Conservation (phyloP, 1,140 invertebrate genomes). For the Drosophila ficusphila region DNA sequence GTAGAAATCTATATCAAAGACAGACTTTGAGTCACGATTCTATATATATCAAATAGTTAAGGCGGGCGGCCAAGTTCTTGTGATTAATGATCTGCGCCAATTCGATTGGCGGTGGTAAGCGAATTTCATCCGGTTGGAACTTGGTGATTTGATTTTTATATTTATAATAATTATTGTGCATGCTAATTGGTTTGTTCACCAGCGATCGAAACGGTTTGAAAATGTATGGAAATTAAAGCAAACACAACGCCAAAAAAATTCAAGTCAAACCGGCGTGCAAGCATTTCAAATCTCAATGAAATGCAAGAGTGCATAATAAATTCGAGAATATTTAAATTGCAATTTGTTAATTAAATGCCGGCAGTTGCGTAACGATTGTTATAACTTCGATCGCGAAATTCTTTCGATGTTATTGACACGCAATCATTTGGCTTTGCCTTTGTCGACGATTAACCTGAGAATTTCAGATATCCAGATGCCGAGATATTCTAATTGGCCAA, state of each 20-base stretch:
- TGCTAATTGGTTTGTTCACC: slow-evolving; percentile 76
- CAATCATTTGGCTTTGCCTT: slow-evolving; percentile 19
- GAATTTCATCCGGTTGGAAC: slow-evolving; percentile 67
- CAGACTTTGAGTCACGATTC: slow-evolving; percentile 32
- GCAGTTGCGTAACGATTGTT: slow-evolving; percentile 68
- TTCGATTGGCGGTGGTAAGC: slow-evolving; percentile 20
- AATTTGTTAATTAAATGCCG: slow-evolving; percentile 63
- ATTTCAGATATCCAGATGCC: slow-evolving; percentile 2
- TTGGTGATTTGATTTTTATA: slow-evolving; percentile 18
- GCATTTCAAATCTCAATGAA: slow-evolving; percentile 35
- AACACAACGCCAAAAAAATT: slow-evolving; percentile 27
- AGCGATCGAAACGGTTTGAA: slow-evolving; percentile 40
- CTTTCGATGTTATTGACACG: slow-evolving; percentile 56
- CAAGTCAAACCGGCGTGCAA: slow-evolving; percentile 47
- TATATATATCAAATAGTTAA: neutral
- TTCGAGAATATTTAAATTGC: slow-evolving; percentile 37
- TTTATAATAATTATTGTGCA: slow-evolving; percentile 54
- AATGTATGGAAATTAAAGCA: slow-evolving; percentile 49
- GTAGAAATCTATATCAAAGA: slow-evolving; percentile 29
- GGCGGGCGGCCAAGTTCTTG: slow-evolving; percentile 12
- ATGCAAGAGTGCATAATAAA: slow-evolving; percentile 44
- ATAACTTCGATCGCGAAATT: slow-evolving; percentile 31
- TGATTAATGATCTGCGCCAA: slow-evolving; percentile 47
- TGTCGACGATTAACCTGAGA: slow-evolving; percentile 10
- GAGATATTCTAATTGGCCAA: slow-evolving; percentile 40